Evolutionary conservation across 2,797 vertebrate species (phyloP).

Genomic region (Premnoplex brunnescens): DNA sequence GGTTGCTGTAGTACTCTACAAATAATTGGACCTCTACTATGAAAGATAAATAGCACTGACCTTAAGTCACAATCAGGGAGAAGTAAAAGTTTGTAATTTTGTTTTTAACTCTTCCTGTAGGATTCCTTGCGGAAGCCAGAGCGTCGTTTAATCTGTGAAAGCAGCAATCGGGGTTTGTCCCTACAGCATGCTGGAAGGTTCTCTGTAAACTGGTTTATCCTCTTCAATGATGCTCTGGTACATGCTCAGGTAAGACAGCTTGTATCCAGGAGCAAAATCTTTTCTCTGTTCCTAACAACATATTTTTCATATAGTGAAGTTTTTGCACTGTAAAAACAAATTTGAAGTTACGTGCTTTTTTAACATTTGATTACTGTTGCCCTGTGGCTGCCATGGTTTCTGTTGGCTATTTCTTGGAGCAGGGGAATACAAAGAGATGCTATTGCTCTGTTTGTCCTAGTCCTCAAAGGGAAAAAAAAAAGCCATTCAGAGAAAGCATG

Average conservation of each 20-base stretch:
- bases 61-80: neutral
- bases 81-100: neutral
- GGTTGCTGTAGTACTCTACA: neutral
- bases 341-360: neutral
- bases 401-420: neutral
- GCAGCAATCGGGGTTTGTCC: constrained; percentile 87
- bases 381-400: neutral
- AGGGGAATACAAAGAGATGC: neutral
- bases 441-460: neutral
- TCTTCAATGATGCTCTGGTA: constrained; percentile 91
- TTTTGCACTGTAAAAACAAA: neutral
- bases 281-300: neutral
- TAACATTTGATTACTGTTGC: neutral
- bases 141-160: constrained; percentile 92
- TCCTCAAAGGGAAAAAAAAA: neutral
- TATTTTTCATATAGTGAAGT: neutral
- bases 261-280: neutral
- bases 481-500: neutral
- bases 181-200: constrained; percentile 92
- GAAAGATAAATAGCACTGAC: neutral
- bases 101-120: constrained; percentile 57
- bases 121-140: constrained; percentile 89
- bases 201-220: constrained; percentile 95
- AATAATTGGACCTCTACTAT: neutral
- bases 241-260: constrained; percentile 87